Evolutionary conservation across 2,888 invertebrate species (phyloP).

Genomic region (Drosophila affinis): DNA sequence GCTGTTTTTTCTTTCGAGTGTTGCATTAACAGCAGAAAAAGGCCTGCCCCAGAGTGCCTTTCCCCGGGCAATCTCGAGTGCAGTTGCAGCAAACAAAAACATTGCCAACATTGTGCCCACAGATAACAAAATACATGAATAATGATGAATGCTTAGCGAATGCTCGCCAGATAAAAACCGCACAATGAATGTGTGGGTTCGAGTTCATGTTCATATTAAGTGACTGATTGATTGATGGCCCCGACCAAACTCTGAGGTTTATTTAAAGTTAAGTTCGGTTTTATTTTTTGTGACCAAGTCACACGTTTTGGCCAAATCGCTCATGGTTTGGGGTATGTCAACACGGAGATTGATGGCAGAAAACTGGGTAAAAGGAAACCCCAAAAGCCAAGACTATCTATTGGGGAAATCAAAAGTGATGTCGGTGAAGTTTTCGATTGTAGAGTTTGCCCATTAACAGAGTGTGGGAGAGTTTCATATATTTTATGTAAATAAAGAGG

Average conservation of each 20-base stretch:
- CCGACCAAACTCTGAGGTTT: constrained; percentile 23
- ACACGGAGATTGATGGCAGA: constrained; percentile 38
- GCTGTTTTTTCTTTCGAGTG: constrained; percentile 19
- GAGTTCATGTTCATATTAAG: constrained; percentile 35
- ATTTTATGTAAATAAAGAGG: not conserved
- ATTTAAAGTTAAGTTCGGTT: constrained; percentile 28
- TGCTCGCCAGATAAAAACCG: constrained; percentile 36
- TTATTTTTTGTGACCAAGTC: no score
- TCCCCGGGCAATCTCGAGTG: constrained; percentile 32
- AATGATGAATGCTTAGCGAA: constrained; percentile 49
- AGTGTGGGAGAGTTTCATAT: constrained; percentile 2
- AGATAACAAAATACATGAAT: constrained; percentile 39
- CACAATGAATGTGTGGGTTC: constrained; percentile 28
- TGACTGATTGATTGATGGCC: constrained; percentile 49
- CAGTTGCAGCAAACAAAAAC: constrained; percentile 41
- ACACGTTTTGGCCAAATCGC: constrained; percentile 33
- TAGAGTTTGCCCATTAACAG: constrained; percentile 10
- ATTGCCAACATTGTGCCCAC: constrained; percentile 38
- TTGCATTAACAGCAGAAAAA: constrained; percentile 17
- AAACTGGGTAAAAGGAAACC: constrained; percentile 19
- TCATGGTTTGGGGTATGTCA: constrained; percentile 31
- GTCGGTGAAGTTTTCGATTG: constrained; percentile 15
- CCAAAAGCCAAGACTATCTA: constrained; percentile 28
- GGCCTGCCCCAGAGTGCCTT: constrained; percentile 11
- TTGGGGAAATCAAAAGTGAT: constrained; percentile 26